phyloP scores from a whole-genome alignment of 2,888 invertebrate genomes.

The Malachius bipustulatus region DNA sequence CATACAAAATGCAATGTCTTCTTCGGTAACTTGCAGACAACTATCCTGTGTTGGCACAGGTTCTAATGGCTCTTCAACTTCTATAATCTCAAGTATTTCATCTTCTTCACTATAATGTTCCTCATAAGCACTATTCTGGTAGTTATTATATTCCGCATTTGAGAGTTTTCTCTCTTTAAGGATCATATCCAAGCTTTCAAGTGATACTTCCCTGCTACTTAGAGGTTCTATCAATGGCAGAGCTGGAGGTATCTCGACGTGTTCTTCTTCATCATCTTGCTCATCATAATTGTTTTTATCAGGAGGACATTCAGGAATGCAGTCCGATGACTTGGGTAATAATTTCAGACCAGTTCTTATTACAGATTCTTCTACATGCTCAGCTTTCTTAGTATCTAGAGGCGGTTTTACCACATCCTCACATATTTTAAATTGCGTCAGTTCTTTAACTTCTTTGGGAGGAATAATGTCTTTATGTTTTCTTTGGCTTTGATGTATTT shows the following conservation, averaged over 20 bases:
- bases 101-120: slow-evolving; percentile 48
- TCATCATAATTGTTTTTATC: slow-evolving; percentile 44
- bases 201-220: slow-evolving; percentile 69
- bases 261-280: slow-evolving; percentile 67
- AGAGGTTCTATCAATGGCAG: slow-evolving; percentile 66
- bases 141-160: slow-evolving; percentile 32
- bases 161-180: slow-evolving; percentile 56
- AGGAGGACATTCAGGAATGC: slow-evolving; percentile 31
- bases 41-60: slow-evolving; percentile 78
- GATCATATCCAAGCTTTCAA: slow-evolving; percentile 69
- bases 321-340: slow-evolving; percentile 19
- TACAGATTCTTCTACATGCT: slow-evolving; percentile 47
- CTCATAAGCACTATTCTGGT: slow-evolving; percentile 41
- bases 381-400: slow-evolving; percentile 42
- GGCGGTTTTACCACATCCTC: slow-evolving; percentile 40
- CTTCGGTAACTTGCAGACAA: slow-evolving; percentile 84
- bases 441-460: slow-evolving; percentile 44
- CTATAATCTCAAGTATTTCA: slow-evolving; percentile 67
- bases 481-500: slow-evolving; percentile 53
- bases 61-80: slow-evolving; percentile 67
- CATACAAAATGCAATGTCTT: slow-evolving; percentile 84
- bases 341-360: slow-evolving; percentile 50
- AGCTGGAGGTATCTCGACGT: slow-evolving; percentile 71
- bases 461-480: slow-evolving; percentile 30
- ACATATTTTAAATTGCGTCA: slow-evolving; percentile 52